A percentile compares a stretch with the other conserved stretches of the same genome.
These are phyloP conservation scores for Pristionchus entomophagus DNA, from an alignment of 2,888 invertebrate species.

Conservation along the genomic window DNA sequence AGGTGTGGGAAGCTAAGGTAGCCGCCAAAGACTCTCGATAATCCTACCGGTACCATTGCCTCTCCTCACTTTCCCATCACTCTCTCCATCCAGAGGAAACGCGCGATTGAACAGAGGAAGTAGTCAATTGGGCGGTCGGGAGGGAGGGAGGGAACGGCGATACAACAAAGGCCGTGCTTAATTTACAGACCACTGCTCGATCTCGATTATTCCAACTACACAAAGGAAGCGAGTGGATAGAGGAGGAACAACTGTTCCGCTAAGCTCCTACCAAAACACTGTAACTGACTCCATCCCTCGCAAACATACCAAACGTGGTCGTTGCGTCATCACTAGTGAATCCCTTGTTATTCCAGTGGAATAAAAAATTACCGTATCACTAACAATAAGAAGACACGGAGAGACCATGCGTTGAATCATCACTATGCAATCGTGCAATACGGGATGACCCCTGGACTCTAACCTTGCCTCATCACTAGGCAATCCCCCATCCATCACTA, in stretches of 20 bases:
- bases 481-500: neutral
- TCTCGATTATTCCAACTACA: neutral
- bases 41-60: slow-evolving; percentile 3
- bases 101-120: neutral
- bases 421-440: too few species aligned
- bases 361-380: too few species aligned
- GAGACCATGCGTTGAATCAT: neutral
- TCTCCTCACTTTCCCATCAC: neutral
- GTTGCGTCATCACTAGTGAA: too few species aligned
- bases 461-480: too few species aligned
- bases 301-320: neutral
- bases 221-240: neutral
- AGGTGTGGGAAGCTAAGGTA: neutral
- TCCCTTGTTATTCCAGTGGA: too few species aligned
- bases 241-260: neutral
- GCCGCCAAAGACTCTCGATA: neutral
- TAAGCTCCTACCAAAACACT: slow-evolving; percentile 37
- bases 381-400: neutral
- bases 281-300: neutral
- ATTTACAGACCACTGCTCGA: slow-evolving; percentile 10
- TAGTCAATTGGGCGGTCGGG: neutral
- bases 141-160: neutral
- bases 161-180: slow-evolving; percentile 2
- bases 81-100: neutral
- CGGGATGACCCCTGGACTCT: too few species aligned